A percentile compares a stretch with the other conserved stretches of the same genome.
Conservation (phyloP, 2,797 vertebrate species). For the Ctenopoma multispine region DNA sequence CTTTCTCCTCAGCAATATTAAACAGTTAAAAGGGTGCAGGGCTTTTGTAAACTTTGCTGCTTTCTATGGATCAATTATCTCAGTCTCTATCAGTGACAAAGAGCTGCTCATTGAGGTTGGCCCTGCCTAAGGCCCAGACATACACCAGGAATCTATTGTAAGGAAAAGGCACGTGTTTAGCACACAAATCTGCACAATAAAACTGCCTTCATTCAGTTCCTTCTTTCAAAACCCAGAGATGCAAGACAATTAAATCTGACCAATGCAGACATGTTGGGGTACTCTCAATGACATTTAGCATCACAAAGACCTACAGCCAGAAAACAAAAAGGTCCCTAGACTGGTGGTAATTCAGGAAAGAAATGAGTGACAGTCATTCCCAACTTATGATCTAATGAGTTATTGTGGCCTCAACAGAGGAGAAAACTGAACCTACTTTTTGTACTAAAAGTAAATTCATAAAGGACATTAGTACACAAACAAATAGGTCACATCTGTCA, state of each 20-base stretch:
- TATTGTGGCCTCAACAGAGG: neutral
- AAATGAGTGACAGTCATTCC: slow-evolving; percentile 40
- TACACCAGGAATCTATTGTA: slow-evolving; percentile 64
- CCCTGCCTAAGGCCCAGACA: slow-evolving; percentile 55
- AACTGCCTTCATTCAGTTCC: slow-evolving; percentile 61
- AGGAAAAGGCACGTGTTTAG: slow-evolving; percentile 58
- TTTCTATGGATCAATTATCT: slow-evolving; percentile 80
- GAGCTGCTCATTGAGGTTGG: slow-evolving; percentile 59
- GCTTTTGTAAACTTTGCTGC: slow-evolving; percentile 69
- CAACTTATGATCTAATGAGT: slow-evolving; percentile 57
- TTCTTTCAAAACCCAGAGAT: slow-evolving; percentile 66
- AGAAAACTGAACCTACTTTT: slow-evolving; percentile 19
- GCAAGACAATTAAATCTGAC: slow-evolving; percentile 69
- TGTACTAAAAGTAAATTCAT: slow-evolving; percentile 40
- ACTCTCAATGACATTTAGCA: slow-evolving; percentile 70
- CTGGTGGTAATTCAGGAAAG: slow-evolving; percentile 48
- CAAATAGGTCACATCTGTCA: slow-evolving; percentile 24
- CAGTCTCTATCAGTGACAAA: slow-evolving; percentile 77
- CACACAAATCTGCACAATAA: slow-evolving; percentile 70
- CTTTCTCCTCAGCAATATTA: slow-evolving; percentile 58
- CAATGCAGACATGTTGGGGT: slow-evolving; percentile 66
- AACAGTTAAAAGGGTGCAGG: slow-evolving; percentile 51
- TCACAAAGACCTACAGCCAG: slow-evolving; percentile 66
- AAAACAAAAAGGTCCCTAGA: slow-evolving; percentile 64
- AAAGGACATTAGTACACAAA: slow-evolving; percentile 11